These are phyloP conservation scores for Hyles vespertilio DNA, from an alignment of 1,140 invertebrate genomes.

Conservation along the genomic window DNA sequence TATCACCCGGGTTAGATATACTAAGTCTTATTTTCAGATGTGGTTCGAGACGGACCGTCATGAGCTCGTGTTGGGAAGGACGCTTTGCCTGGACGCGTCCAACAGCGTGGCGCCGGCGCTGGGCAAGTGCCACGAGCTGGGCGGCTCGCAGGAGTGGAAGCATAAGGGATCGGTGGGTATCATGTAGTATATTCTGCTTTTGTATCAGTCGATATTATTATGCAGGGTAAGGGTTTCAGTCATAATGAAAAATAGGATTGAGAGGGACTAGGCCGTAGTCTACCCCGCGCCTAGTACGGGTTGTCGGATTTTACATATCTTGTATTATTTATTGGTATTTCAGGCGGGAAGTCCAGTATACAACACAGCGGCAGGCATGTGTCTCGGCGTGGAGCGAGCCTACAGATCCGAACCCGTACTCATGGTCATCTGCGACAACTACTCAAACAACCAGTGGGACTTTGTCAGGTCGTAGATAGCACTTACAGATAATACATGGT, in stretches of 20 bases:
- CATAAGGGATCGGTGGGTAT: constrained; percentile 80
- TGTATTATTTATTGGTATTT: constrained; percentile 16
- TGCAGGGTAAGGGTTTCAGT: no score
- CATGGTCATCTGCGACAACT: constrained; percentile 84
- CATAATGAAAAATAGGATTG: no score
- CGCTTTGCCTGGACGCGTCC: constrained; percentile 89
- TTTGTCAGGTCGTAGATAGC: constrained; percentile 71
- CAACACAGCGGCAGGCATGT: constrained; percentile 90
- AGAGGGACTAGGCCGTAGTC: no score
- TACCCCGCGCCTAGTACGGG: no score
- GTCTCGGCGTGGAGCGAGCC: constrained; percentile 79
- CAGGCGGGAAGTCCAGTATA: constrained; percentile 87
- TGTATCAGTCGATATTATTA: no score
- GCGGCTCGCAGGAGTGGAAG: constrained; percentile 92
- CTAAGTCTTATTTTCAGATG: constrained; percentile 71
- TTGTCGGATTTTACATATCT: background rate
- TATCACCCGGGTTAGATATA: background rate
- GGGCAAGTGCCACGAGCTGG: constrained; percentile 94
- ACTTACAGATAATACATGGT: background rate
- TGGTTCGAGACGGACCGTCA: constrained; percentile 92
- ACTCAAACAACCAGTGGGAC: constrained; percentile 82
- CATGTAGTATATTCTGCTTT: background rate
- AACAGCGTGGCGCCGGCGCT: constrained; percentile 80
- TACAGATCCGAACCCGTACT: constrained; percentile 76
- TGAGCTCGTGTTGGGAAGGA: constrained; percentile 89